Conservation (phyloP, 2,113 vertebrate genomes). For the Corythoichthys intestinalis region DNA sequence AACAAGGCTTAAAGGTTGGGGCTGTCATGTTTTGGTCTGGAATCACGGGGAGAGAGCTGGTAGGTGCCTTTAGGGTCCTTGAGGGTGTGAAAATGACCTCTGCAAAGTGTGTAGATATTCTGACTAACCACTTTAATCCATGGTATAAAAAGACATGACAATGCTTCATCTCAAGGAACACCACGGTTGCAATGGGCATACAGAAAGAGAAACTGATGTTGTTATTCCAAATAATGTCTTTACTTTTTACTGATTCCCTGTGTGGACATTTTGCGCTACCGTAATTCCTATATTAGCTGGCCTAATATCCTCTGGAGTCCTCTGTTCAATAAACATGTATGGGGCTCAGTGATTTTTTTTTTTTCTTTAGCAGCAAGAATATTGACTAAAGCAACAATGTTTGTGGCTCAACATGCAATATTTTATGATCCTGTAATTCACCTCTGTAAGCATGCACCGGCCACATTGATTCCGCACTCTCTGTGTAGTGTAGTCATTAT, state of each 20-base stretch:
- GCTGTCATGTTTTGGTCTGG: background rate
- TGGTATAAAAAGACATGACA: background rate
- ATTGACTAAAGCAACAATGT: constrained; percentile 56
- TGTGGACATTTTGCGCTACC: constrained; percentile 23
- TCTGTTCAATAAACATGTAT: constrained; percentile 42
- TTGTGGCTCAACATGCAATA: constrained; percentile 55
- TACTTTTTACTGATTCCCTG: constrained; percentile 59
- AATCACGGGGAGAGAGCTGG: background rate
- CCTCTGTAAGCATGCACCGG: constrained; percentile 60
- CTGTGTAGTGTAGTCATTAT: constrained; percentile 69
- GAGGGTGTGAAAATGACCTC: constrained; percentile 4
- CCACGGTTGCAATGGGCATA: background rate
- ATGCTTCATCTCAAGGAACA: background rate
- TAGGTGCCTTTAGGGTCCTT: background rate
- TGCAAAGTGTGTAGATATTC: background rate
- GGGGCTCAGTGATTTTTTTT: constrained; percentile 59
- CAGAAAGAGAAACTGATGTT: too few species aligned
- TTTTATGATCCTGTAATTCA: constrained; percentile 68
- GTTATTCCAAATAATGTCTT: constrained; percentile 52
- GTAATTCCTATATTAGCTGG: constrained; percentile 46
- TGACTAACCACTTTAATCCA: constrained; percentile 1
- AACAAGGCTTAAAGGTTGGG: background rate
- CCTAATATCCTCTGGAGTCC: constrained; percentile 53
- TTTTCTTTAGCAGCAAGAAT: constrained; percentile 54
- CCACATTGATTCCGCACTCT: constrained; percentile 66